phyloP scores from a whole-genome alignment of 2,888 invertebrate species.

The Dusona sp. region DNA sequence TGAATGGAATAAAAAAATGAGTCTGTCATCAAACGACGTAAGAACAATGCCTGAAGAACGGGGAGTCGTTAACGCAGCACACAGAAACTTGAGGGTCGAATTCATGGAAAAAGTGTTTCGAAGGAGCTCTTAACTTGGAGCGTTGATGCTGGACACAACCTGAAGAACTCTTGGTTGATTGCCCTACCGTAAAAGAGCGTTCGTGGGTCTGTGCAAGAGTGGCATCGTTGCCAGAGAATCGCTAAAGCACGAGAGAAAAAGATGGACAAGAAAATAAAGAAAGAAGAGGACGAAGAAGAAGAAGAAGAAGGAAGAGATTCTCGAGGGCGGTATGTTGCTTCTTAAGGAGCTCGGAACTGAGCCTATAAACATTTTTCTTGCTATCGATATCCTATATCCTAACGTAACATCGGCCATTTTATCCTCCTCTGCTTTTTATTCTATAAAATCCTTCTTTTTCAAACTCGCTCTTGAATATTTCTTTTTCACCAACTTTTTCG shows the following conservation, averaged over 20 bases:
- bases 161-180: slow-evolving; percentile 64
- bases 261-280: slow-evolving; percentile 31
- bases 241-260: slow-evolving; percentile 37
- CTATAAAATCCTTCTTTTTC: slow-evolving; percentile 45
- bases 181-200: slow-evolving; percentile 63
- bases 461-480: background rate
- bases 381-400: slow-evolving; percentile 65
- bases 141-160: slow-evolving; percentile 38
- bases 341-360: slow-evolving; percentile 59
- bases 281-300: slow-evolving; percentile 31
- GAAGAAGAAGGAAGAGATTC: slow-evolving; percentile 58
- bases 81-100: slow-evolving; percentile 32
- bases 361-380: slow-evolving; percentile 69
- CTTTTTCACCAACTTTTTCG: slow-evolving; percentile 3
- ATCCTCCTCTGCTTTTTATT: slow-evolving; percentile 34
- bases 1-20: background rate
- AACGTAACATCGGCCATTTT: slow-evolving; percentile 37
- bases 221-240: slow-evolving; percentile 49
- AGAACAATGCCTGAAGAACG: slow-evolving; percentile 25
- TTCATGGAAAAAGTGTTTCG: slow-evolving; percentile 47
- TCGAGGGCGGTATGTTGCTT: slow-evolving; percentile 59
- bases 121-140: slow-evolving; percentile 55
- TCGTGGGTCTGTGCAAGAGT: slow-evolving; percentile 12
- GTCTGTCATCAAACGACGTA: background rate
- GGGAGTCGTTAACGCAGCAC: slow-evolving; percentile 16